Base-by-base conservation (phyloP, 2,797 vertebrate species). In the Myiotriccus ornatus region DNA sequence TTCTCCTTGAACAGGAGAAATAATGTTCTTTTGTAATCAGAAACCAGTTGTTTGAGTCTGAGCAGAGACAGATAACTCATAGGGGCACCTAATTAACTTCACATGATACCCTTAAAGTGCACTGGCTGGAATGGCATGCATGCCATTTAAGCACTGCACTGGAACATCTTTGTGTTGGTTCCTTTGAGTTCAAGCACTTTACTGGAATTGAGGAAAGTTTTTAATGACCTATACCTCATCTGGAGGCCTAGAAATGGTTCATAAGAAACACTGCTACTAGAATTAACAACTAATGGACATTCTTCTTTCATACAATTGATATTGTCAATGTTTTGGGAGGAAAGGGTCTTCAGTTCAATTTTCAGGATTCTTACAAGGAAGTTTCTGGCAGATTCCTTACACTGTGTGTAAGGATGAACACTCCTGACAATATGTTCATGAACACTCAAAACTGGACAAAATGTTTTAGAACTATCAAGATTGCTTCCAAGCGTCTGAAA, bases 61-160 rank as follows among this genome's bases (percentile, higher is more conserved):
- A 78, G 39, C 21, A 83, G 91, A 88, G 41, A 78, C 18, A 78
- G 69, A 39, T 90, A 94, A 88, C 88, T 87, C 65, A 79, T 41
- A 76, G 20, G 46, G 71, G 34, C 71, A 91, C 10, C 18, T 84
- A 94, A 76, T 82, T 92, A 91, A 10, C 68, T 90, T 69, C 70
- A 90, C 67, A 86, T 44, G 67, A 87, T 90, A 92, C 43, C 59
- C 35, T 84, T 93, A 95, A 95, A 89, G 75, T 85, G 68, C 80
- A 50, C 49, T 56, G 60, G 32, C 75, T 88, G 65, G 74, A 93
- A 91, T 82, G 55, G n/a, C 24, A 91, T 88, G 82, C 76, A 56
- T 91, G 25, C 53, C 73, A 67, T 93, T 90, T 89, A 92, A 83
- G 88, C 69, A 74, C 59, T 93, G 50, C 82, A 73, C 39, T 93